Evolutionary conservation across 2,888 invertebrate species (phyloP).

Genomic region (Tineola bisselliella): DNA sequence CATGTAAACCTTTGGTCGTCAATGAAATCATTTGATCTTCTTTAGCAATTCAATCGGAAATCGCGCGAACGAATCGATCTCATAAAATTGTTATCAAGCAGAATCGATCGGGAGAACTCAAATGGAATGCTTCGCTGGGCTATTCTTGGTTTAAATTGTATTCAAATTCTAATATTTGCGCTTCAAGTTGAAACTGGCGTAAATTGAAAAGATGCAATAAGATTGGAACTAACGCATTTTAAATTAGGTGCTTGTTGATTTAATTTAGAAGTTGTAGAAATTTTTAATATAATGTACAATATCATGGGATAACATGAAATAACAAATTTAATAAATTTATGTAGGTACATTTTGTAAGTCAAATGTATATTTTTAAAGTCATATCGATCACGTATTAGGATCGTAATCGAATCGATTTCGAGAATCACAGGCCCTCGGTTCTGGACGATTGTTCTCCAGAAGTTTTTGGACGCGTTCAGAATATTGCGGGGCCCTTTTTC

Average conservation of each 20-base stretch:
- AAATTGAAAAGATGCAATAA: too few species aligned
- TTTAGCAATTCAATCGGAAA: slow-evolving; percentile 12
- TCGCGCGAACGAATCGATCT: slow-evolving; percentile 10
- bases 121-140: slow-evolving; percentile 3
- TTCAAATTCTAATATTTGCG: too few species aligned
- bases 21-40: slow-evolving; percentile 11
- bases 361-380: too few species aligned
- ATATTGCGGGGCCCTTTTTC: slow-evolving; percentile 12
- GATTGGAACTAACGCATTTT: too few species aligned
- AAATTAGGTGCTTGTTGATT: too few species aligned
- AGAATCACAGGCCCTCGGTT: neutral
- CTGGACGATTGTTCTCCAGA: slow-evolving; percentile 11
- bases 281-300: too few species aligned
- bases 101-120: slow-evolving; percentile 10
- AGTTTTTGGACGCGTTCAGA: slow-evolving; percentile 12
- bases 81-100: slow-evolving; percentile 13
- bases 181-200: too few species aligned
- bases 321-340: too few species aligned
- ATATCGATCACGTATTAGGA: too few species aligned
- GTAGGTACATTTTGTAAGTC: too few species aligned
- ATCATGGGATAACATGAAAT: too few species aligned
- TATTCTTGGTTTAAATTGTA: slow-evolving; percentile 9
- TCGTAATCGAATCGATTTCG: neutral
- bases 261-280: too few species aligned
- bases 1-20: slow-evolving; percentile 4